Evolutionary conservation across 1,140 invertebrate genomes (phyloP).

Genomic region (Bursaphelenchus mucronatus): DNA sequence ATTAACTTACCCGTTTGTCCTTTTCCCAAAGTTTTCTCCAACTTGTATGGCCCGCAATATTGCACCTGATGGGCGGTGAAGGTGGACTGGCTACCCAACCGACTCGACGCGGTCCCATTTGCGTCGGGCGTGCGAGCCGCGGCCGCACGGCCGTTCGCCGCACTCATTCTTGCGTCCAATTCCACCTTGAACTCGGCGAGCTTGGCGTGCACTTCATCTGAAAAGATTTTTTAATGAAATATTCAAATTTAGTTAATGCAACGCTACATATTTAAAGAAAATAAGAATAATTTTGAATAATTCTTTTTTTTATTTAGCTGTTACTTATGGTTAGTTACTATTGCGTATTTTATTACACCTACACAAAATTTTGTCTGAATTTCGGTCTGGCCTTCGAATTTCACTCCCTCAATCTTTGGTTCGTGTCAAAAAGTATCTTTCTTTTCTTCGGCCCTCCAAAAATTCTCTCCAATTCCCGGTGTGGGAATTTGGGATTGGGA

Average conservation of each 20-base stretch:
- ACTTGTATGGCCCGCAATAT: constrained; percentile 78
- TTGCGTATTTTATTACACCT: too few relatives aligned
- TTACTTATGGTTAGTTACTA: too few relatives aligned
- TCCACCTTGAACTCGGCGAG: constrained; percentile 39
- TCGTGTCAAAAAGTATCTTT: too few relatives aligned
- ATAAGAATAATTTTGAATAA: too few relatives aligned
- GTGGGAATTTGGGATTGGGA: too few relatives aligned
- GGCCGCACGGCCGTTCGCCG: constrained; percentile 14
- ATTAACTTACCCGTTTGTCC: constrained; percentile 89
- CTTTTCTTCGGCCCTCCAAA: too few relatives aligned
- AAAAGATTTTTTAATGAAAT: constrained; percentile 7
- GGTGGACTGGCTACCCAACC: constrained; percentile 12
- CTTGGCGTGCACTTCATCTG: constrained; percentile 39
- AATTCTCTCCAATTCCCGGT: too few relatives aligned
- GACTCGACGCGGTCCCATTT: constrained; percentile 12
- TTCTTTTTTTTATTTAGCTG: too few relatives aligned
- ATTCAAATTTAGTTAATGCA: constrained; percentile 20
- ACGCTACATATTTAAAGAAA: too few relatives aligned
- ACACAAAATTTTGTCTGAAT: too few relatives aligned
- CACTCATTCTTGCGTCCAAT: constrained; percentile 31
- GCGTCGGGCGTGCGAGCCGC: constrained; percentile 8
- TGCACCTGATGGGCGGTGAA: constrained; percentile 45
- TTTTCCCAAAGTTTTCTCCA: constrained; percentile 97
- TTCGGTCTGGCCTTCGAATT: too few relatives aligned
- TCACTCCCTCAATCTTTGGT: too few relatives aligned